A percentile compares a stretch with the other conserved stretches of the same genome.
Conservation (phyloP, 2,888 invertebrate genomes). For the Diplolepis rosae region DNA sequence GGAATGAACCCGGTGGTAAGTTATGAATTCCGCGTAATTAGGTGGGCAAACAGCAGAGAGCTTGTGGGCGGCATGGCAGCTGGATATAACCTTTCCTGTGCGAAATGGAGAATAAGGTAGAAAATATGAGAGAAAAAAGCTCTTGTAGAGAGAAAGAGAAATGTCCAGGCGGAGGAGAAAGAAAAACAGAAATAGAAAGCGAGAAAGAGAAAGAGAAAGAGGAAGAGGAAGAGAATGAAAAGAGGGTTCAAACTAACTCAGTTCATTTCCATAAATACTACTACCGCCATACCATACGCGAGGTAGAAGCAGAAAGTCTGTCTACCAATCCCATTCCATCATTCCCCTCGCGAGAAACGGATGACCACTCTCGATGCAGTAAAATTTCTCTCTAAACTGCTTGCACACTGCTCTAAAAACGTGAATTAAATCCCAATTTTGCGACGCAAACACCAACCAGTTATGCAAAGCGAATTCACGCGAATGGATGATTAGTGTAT, state of each 20-base stretch:
- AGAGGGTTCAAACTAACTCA: conserved; percentile 40
- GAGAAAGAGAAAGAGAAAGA: conserved; percentile 36
- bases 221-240: conserved; percentile 28
- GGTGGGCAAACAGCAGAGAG: conserved; percentile 61
- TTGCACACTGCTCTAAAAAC: conserved; percentile 33
- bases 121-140: conserved; percentile 40
- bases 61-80: conserved; percentile 40
- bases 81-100: conserved; percentile 44
- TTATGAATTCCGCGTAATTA: conserved; percentile 69
- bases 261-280: conserved; percentile 48
- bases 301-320: conserved; percentile 45
- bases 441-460: conserved; percentile 55
- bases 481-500: background rate
- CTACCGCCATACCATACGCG: conserved; percentile 45
- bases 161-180: conserved; percentile 31
- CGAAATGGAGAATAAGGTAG: conserved; percentile 54
- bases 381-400: conserved; percentile 10
- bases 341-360: conserved; percentile 3
- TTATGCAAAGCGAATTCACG: conserved; percentile 4
- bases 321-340: conserved; percentile 26
- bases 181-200: conserved; percentile 31
- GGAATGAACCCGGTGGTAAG: conserved; percentile 48
- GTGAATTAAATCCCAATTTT: conserved; percentile 58
- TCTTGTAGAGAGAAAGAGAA: conserved; percentile 1
- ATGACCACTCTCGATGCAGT: conserved; percentile 13